Base-by-base conservation (phyloP, 2,888 invertebrate species). In the Adela reaumurella region DNA sequence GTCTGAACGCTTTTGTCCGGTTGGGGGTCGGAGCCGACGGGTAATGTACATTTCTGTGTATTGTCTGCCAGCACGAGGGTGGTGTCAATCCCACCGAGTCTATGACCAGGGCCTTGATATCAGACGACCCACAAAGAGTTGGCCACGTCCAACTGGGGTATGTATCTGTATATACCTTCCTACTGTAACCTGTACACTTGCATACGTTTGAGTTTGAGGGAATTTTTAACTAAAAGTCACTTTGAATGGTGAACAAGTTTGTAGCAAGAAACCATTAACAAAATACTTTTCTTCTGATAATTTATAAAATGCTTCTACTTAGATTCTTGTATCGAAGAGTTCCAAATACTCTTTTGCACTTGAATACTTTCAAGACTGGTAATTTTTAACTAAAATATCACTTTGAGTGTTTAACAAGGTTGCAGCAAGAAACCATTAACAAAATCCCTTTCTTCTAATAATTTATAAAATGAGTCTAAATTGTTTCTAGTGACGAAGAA, bases 71-170 rank as follows among this genome's bases (percentile, higher is more conserved):
- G 90, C 90, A 90, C 87, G 91, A 90, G 85, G 90, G 90, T 84
- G 92, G 92, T 81, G 86, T 90, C 78, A 90, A 87, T 85, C 89
- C 91, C 83, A 92, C 92, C 81, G 94, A 94, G 83, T 93, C 93
- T 82, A 92, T 94, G 92, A 93, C 94, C 80, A 89, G 93, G 78
- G 92, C 93, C 81, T 88, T 94, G 83, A 94, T 94, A 80, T 90
- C 90, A 81, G 94, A 94, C 83, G 93, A 94, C 85, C 88, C 89
- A 81, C 89, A 90, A 82, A 87, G 88, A 83, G 86, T 90, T 81
- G 93, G 92, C 81, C 92, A 92, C 80, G 92, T 94, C 78, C 94
- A 94, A 82, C 86, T 94, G 82, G 94, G 94, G 93, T 94, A 93
- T 84, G 92, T 93, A 88, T 86, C 48, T 18, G 43, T 43, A 43